Conservation (phyloP, 2,113 vertebrate genomes). For the Sceloporus undulatus region DNA sequence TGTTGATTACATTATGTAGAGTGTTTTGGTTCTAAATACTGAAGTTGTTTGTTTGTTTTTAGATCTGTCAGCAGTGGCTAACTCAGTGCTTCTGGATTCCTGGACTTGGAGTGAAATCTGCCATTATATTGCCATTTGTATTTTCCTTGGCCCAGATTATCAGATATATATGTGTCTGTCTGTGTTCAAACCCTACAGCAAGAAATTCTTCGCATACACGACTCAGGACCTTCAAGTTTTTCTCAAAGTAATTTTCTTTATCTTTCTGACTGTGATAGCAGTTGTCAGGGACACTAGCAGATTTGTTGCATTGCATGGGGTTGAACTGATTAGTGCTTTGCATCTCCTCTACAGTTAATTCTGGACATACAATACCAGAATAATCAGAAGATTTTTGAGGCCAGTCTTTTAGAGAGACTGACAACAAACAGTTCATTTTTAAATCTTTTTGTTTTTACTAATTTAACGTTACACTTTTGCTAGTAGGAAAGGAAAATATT, state of each 20-base stretch:
- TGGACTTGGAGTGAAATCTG: conserved; percentile 96
- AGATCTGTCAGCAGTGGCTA: conserved; percentile 97
- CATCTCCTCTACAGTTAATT: no score
- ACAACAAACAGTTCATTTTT: background rate
- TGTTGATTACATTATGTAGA: background rate
- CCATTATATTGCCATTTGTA: conserved; percentile 89
- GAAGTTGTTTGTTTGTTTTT: conserved; percentile 30
- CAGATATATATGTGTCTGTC: conserved; percentile 94
- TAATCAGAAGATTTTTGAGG: background rate
- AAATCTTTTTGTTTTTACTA: no score
- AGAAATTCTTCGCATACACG: conserved; percentile 90
- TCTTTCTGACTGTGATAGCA: background rate
- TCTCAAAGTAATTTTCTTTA: conserved; percentile 86
- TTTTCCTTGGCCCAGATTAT: conserved; percentile 93
- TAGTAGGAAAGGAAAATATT: no score
- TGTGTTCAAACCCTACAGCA: conserved; percentile 89
- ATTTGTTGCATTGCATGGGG: no score
- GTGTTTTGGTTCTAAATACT: background rate
- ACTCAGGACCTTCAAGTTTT: conserved; percentile 92
- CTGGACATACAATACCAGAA: background rate
- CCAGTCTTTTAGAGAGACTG: background rate
- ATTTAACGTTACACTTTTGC: no score
- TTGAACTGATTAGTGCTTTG: no score
- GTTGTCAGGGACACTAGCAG: background rate
- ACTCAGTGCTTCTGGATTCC: conserved; percentile 97